Conservation (phyloP, 2,797 vertebrate species). For the Poeciliopsis paucimaculata region DNA sequence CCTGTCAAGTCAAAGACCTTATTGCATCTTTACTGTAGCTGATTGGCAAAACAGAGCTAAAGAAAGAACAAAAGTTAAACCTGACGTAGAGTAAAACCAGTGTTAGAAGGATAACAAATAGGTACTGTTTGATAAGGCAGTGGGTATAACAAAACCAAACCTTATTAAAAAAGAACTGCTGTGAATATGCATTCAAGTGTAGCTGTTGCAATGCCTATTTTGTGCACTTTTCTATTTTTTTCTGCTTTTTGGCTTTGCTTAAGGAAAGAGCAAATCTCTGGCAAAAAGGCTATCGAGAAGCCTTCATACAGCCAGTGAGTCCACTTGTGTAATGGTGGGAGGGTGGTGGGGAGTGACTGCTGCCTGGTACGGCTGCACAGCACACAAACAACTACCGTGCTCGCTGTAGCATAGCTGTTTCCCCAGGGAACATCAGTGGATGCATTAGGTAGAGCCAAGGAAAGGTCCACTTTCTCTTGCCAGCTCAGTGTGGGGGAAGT, state of each 20-base stretch:
- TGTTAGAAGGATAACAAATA: neutral
- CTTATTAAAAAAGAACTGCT: neutral
- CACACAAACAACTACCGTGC: conserved; percentile 32
- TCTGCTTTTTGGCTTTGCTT: conserved; percentile 10
- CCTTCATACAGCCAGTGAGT: conserved; percentile 32
- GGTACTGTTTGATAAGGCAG: neutral
- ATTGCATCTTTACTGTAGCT: neutral
- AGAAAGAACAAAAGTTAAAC: neutral
- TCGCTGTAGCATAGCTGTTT: conserved; percentile 28
- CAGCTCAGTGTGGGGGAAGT: neutral
- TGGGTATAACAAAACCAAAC: neutral
- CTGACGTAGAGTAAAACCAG: neutral
- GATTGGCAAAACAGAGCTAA: neutral
- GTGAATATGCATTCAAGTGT: neutral
- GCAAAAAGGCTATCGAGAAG: conserved; percentile 19
- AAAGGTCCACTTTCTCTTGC: conserved; percentile 3
- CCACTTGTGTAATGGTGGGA: conserved; percentile 32
- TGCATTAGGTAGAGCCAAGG: conserved; percentile 14
- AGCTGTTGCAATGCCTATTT: neutral
- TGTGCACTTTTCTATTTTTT: conserved; percentile 3
- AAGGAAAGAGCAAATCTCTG: neutral
- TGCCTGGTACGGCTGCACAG: conserved; percentile 24
- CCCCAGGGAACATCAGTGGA: conserved; percentile 27
- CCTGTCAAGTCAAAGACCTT: neutral
- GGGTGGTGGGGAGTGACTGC: neutral